Base-by-base conservation (phyloP, 2,797 vertebrate species). In the Mionectes olivaceus region DNA sequence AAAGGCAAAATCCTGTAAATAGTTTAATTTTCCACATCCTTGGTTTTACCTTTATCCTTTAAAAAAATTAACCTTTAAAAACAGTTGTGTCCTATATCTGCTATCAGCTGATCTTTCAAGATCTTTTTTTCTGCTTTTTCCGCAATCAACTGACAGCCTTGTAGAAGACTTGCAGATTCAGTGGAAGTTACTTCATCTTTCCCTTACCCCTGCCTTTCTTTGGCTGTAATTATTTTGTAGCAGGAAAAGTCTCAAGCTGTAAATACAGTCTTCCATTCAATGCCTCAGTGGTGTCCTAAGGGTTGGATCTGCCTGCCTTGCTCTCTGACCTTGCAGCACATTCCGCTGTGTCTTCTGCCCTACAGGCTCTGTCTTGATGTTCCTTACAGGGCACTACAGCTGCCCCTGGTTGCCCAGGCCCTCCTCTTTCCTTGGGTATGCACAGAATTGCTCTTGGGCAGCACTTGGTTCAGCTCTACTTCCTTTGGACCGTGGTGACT, bases 271-370 rank as follows among this genome's bases (percentile, higher is more conserved):
- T 88, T 73, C 59, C 46, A 63, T 89, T 95, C 61, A 71, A 2
- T 17, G 64, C n/a, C 16, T 10, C 83, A 5, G 41, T 30, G 70
- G 23, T 95, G 89, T 64, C 94, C 89, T 89, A 19, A 69, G 96
- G 94, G 84, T 55, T 89, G 83, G 65, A n/a, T 91, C 32, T 59
- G 65, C 68, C 77, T 1, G 15, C 1, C 2, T 35, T 95, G 95
- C 90, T 87, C 88, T 84, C 73, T 96, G 95, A 89, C 95, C 94
- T 61, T 77, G 67, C 70, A 46, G 93, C 53, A 18, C 90, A 95
- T 96, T 94, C 89, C 69, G 70, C 37, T 52, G 67, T 76, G 83
- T 69, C 75, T 83, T 80, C 83, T 95, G 80, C 92, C 73, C 76
- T 50, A 14, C 35, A 14, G 79, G 73, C 67, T 79, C 11, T 0